phyloP scores from a whole-genome alignment of 2,797 vertebrate species.

The Lepus oiostolus region DNA sequence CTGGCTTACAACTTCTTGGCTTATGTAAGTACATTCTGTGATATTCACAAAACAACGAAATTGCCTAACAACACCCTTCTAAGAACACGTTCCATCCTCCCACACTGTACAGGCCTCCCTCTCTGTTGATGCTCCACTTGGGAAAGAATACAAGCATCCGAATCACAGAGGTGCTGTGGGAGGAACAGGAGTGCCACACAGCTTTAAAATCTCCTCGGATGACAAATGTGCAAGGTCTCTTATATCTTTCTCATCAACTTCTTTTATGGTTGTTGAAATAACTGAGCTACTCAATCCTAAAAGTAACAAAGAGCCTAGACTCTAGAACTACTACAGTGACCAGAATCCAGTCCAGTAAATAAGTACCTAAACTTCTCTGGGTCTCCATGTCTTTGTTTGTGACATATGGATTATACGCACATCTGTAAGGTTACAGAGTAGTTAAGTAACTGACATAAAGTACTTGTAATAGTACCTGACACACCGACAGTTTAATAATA shows the following conservation, averaged over 20 bases:
- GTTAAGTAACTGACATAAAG: constrained; percentile 3
- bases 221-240: neutral
- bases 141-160: neutral
- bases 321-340: neutral
- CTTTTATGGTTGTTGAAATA: neutral
- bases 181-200: neutral
- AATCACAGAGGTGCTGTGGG: neutral
- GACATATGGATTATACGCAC: neutral
- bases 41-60: neutral
- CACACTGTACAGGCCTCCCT: neutral
- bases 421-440: neutral
- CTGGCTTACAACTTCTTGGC: neutral
- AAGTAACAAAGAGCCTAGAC: neutral
- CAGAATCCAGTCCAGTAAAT: neutral
- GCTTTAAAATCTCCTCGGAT: neutral
- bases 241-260: neutral
- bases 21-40: neutral
- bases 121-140: neutral
- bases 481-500: neutral
- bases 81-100: neutral
- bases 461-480: neutral
- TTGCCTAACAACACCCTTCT: neutral
- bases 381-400: neutral
- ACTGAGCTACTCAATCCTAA: neutral
- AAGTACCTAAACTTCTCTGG: neutral